Conservation (phyloP, 2,888 invertebrate genomes). For the Parnassius mnemosyne region DNA sequence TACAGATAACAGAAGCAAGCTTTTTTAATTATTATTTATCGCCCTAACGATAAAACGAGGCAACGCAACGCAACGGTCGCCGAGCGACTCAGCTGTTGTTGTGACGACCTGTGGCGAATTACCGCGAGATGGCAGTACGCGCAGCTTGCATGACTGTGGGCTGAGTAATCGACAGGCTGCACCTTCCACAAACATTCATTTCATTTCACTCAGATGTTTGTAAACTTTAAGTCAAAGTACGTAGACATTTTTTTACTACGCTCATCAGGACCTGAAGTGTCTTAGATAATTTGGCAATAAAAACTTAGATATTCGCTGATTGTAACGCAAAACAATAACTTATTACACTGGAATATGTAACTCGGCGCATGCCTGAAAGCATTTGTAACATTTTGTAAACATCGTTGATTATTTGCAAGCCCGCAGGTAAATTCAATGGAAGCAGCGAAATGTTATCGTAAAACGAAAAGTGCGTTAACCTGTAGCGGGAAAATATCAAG, state of each 20-base stretch:
- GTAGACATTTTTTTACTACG: not conserved
- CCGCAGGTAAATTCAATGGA: conserved; percentile 10
- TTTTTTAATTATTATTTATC: conserved; percentile 24
- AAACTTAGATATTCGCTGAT: conserved; percentile 4
- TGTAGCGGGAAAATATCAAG: not conserved
- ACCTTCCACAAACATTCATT: conserved; percentile 51
- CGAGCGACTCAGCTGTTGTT: conserved; percentile 47
- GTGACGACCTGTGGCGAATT: conserved; percentile 39
- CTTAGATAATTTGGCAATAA: not conserved
- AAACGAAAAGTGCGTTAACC: conserved; percentile 11
- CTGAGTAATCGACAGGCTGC: conserved; percentile 68
- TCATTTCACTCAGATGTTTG: not conserved
- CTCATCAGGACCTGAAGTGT: not conserved
- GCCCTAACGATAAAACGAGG: conserved; percentile 65
- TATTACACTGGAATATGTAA: conserved; percentile 1
- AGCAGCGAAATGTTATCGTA: conserved; percentile 4
- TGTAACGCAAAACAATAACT: conserved; percentile 6
- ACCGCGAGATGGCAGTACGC: conserved; percentile 51
- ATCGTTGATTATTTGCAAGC: conserved; percentile 5
- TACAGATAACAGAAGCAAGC: conserved; percentile 26
- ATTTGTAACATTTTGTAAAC: conserved; percentile 7
- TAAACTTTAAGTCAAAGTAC: not conserved
- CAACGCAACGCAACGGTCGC: conserved; percentile 63
- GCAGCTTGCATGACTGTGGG: conserved; percentile 65
- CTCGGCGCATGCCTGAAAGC: not conserved